phyloP scores from a whole-genome alignment of 2,797 vertebrate genomes.

The Carapus acus region DNA sequence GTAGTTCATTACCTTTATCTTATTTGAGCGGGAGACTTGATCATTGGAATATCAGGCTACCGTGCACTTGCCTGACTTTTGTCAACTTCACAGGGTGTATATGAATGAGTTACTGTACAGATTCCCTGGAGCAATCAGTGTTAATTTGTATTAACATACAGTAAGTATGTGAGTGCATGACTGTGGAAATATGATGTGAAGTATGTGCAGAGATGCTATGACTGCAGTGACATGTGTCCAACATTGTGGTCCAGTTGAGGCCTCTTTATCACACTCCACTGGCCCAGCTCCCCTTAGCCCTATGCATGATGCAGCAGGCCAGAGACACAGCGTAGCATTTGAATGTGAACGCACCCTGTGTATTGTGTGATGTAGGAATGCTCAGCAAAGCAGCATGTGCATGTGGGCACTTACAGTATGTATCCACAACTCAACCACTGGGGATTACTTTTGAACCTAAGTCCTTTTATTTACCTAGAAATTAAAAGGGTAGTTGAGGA shows the following conservation, averaged over 20 bases:
- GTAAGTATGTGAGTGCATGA: slow-evolving; percentile 35
- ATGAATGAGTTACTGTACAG: slow-evolving; percentile 62
- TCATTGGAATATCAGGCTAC: slow-evolving; percentile 38
- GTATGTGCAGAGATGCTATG: slow-evolving; percentile 60
- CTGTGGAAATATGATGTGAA: slow-evolving; percentile 31
- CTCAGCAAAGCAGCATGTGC: slow-evolving; percentile 20
- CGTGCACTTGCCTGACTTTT: slow-evolving; percentile 49
- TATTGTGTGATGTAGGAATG: slow-evolving; percentile 38
- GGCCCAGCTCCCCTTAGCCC: slow-evolving; percentile 63
- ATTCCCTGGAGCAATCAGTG: slow-evolving; percentile 61
- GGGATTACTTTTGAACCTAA: too few species aligned
- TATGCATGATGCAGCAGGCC: slow-evolving; percentile 74
- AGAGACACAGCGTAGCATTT: slow-evolving; percentile 65
- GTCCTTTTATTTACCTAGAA: too few species aligned
- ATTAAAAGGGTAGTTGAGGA: too few species aligned
- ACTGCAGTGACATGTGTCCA: slow-evolving; percentile 71
- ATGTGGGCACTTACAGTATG: slow-evolving; percentile 4
- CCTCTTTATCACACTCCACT: slow-evolving; percentile 70
- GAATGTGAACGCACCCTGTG: slow-evolving; percentile 47
- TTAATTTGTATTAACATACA: slow-evolving; percentile 21
- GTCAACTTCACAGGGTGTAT: slow-evolving; percentile 58
- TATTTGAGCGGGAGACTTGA: slow-evolving; percentile 4
- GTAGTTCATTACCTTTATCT: slow-evolving; percentile 48
- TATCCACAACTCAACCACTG: background rate
- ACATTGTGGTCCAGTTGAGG: slow-evolving; percentile 64